Base-by-base conservation (phyloP, 2,888 invertebrate genomes). In the Hoplodrina ambigua region DNA sequence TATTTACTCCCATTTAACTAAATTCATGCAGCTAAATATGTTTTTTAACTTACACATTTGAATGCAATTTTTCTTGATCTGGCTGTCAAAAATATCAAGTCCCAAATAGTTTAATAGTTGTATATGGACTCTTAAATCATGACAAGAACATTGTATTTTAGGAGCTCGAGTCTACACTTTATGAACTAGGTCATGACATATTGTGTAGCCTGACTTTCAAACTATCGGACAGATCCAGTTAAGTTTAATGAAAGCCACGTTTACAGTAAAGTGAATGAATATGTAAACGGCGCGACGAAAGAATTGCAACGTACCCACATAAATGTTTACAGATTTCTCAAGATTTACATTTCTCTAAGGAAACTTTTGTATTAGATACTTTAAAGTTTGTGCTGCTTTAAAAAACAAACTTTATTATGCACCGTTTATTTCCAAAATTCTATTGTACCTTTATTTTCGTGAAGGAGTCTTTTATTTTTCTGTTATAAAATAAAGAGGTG, bases 251-350 rank as follows among this genome's bases (percentile, higher is more conserved):
- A 54, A 74, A 69, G 41, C 70, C 44, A 50, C 75, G 41, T 53
- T 69, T 61, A 55, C 68, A 63, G 60, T 41, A 65, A 63, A 66
- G 4, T 10, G 41, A 76, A 77, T 80, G 81, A 77, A 80, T 80
- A 80, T 80, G 73, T 77, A 61, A 77, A 77, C 67, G 49, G 54
- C 37, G 63, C 58, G 73, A 77, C 78, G 54, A 73, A 76, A 67
- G 73, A 69, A 81, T 67, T 73, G 69, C 61, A 67, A 61, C 72
- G 56, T 57, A 69, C 62, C 56, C 55, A 76, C 79, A 81, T 76
- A 81, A 81, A 81, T 80, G 79, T 72, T 70, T 78, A 78, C 72
- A 63, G 50, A 76, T 63, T 72, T 56, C 55, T 76, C 17, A 25
- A 71, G 13, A 81, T 77, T 81, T 69, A 67, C 81, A 81, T 77